These are phyloP conservation scores for Dicerorhinus sumatrensis DNA, from an alignment of 2,113 vertebrate species.

Conservation along the genomic window DNA sequence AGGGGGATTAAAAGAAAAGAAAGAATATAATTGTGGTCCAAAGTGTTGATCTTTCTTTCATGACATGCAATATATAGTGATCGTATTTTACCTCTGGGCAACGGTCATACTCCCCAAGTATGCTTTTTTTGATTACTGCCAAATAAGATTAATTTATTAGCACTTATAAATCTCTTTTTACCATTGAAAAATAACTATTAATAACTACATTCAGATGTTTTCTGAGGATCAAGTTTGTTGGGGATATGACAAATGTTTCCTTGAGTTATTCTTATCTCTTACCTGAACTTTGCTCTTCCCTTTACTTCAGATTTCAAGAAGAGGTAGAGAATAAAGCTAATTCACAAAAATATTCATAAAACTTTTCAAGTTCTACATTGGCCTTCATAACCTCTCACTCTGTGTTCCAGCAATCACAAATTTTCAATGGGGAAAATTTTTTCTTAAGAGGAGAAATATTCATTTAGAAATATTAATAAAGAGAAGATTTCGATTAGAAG, in stretches of 20 bases:
- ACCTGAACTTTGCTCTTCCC: not conserved
- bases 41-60: not conserved
- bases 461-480: not conserved
- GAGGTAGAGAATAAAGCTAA: not conserved
- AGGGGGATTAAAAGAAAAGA: not conserved
- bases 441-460: not conserved
- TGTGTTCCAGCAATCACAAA: not conserved
- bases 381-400: not conserved
- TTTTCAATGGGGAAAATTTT: slow-evolving; percentile 11
- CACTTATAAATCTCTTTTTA: not conserved
- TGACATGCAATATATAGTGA: not conserved
- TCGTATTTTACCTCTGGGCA: not conserved
- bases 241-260: not conserved
- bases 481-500: not conserved
- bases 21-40: not conserved
- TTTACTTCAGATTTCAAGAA: slow-evolving; percentile 1
- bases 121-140: not conserved
- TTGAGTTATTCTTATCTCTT: not conserved
- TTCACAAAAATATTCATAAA: not conserved
- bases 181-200: not conserved
- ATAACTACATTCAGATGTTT: not conserved
- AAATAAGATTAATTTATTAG: not conserved
- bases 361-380: not conserved
- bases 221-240: not conserved
- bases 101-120: not conserved